These are phyloP conservation scores for Erannis defoliaria DNA, from an alignment of 2,888 invertebrate genomes.

Conservation along the genomic window DNA sequence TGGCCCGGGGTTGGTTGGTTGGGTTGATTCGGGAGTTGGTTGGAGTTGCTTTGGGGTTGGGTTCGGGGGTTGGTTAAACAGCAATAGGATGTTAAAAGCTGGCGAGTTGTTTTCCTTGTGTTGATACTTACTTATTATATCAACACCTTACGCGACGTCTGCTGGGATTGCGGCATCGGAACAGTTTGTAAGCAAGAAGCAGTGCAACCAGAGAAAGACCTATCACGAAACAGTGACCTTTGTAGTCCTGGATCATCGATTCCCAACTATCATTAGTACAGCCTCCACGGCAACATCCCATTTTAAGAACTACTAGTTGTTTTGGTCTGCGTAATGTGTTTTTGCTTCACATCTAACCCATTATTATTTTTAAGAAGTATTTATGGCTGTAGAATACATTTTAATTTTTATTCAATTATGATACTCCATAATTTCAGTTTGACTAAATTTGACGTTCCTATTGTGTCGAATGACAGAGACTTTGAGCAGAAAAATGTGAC, in stretches of 20 bases:
- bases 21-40: no score
- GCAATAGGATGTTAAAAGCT: no score
- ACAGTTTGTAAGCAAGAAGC: slow-evolving; percentile 58
- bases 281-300: slow-evolving; percentile 58
- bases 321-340: slow-evolving; percentile 1
- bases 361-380: neutral
- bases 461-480: slow-evolving; percentile 3
- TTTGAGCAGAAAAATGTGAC: neutral
- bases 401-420: slow-evolving; percentile 12
- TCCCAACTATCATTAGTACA: slow-evolving; percentile 52
- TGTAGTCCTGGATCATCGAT: slow-evolving; percentile 52
- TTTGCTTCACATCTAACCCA: slow-evolving; percentile 18
- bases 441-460: neutral
- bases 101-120: no score
- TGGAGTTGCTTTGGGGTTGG: no score
- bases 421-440: slow-evolving; percentile 21
- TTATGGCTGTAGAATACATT: neutral
- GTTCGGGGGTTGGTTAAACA: no score
- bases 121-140: slow-evolving; percentile 28
- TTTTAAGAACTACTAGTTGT: slow-evolving; percentile 37
- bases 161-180: slow-evolving; percentile 56
- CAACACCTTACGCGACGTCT: slow-evolving; percentile 42
- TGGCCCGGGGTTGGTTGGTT: no score
- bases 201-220: slow-evolving; percentile 51
- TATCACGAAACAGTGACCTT: slow-evolving; percentile 50